Base-by-base conservation (phyloP, 1,140 invertebrate species). In the Ectropis grisescens region DNA sequence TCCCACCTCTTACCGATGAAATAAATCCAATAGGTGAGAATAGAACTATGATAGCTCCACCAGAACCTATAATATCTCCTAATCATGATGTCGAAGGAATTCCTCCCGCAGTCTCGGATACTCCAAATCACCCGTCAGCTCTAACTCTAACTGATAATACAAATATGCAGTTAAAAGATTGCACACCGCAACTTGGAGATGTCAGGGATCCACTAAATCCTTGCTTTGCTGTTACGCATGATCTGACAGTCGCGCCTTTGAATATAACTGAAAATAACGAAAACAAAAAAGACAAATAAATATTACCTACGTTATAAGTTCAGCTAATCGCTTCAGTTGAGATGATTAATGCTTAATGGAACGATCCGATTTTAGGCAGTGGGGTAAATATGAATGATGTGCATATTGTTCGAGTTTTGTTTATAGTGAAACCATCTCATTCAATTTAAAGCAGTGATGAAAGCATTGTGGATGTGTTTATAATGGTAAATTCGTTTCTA, bases 161-260 rank as follows among this genome's bases (percentile, higher is more conserved):
- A 9, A 30, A 49, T 28, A 10, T 33, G 23, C 10, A 36, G 27
- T 56, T 22, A 66, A n/a, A n/a, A n/a, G n/a, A 70, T 37, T 80
- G 75, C 33, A 61, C 53, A 23, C 22, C 35, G 10, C 62, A 69
- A 33, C 13, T 41, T 1, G 72, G 59, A 16, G 55, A 64, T 22
- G 40, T 58, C 16, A 42, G 62, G 23, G 76, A 81, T 58, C 76
- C 72, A 4, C 70, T 78, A 33, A 78, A 81, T 41, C 67, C 72
- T n/a, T 81, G 76, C 48, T 62, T 61, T 38, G 45, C 62, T 42
- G 50, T 72, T n/a, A 61, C 53, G 10, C 54, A 59, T 32, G 57
- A 78, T 45, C 47, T 81, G 33, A 74, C 70, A 27, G 70, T 78
- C 3, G 53, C 74, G 34, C 75, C 75, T 4, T 37, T 80, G 10